Base-by-base conservation (phyloP, 2,888 invertebrate species). In the Synanthedon tipuliformis region DNA sequence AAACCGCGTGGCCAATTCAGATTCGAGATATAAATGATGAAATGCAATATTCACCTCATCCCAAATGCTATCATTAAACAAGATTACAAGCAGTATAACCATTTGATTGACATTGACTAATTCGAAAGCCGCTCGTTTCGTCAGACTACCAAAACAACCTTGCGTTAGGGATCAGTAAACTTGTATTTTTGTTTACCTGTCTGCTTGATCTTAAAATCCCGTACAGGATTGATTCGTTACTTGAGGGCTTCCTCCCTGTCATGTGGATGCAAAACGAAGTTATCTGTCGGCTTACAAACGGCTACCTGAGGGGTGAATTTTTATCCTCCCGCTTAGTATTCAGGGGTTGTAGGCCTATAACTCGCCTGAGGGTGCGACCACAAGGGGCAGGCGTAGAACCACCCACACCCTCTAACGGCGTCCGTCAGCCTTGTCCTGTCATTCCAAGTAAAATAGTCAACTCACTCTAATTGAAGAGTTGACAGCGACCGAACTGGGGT, bases 261-360 rank as follows among this genome's bases (percentile, higher is more conserved):
- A 70, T 63, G 68, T 64, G 66, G 68, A 68, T 64, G 64, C 64
- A 63, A 70, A 67, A 68, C 69, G 60, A 73, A 77, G 66, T 75
- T 80, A 78, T 79, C 79, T 78, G 78, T 78, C 79, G 75, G 77
- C 81, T 82, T 83, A 82, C 70, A 64, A 67, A 69, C 66, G 73
- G 73, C 75, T 81, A 82, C 80, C 81, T 80, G 74, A 73, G 73
- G 78, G 77, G 76, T 74, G 77, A 75, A 79, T 76, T 80, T 82
- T 80, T 82, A 79, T 79, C 73, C 74, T 60, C 66, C 73, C 64
- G 69, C 71, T 84, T 84, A 81, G 81, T 84, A 84, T 83, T 83
- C 84, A 73, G 69, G 68, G 66, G 70, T 57, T 68, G 81, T 75
- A 71, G 72, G 74, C 74, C 78, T 78, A 79, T 82, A 83, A 82